These are phyloP conservation scores for Frieseomelitta varia DNA, from an alignment of 1,140 invertebrate genomes.

Conservation along the genomic window DNA sequence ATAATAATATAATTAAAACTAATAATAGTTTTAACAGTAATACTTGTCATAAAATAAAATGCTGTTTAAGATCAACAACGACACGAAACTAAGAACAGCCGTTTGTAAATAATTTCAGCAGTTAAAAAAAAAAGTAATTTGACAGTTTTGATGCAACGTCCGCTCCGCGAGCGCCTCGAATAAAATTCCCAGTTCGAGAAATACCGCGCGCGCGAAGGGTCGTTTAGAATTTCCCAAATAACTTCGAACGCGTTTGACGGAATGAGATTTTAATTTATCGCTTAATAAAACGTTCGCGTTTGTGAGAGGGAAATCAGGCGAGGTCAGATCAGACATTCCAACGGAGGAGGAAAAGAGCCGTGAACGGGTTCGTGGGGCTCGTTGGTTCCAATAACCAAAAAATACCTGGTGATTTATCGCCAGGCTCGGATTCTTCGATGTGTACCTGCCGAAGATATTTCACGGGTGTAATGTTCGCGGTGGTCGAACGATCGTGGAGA, in stretches of 20 bases:
- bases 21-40: no score
- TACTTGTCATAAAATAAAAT: no score
- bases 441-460: slow-evolving; percentile 34
- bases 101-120: no score
- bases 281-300: slow-evolving; percentile 49
- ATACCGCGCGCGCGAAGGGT: not conserved
- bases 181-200: not conserved
- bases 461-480: not conserved
- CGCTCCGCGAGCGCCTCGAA: no score
- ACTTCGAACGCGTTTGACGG: not conserved
- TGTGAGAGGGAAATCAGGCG: slow-evolving; percentile 19
- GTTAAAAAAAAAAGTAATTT: not conserved
- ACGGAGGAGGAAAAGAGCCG: not conserved
- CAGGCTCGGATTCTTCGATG: slow-evolving; percentile 32
- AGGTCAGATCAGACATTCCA: slow-evolving; percentile 11
- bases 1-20: no score
- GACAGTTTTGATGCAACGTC: no score
- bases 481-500: not conserved
- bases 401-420: slow-evolving; percentile 57
- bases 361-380: slow-evolving; percentile 3
- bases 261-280: slow-evolving; percentile 64
- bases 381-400: slow-evolving; percentile 41
- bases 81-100: no score
- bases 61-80: no score
- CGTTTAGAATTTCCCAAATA: not conserved